These are phyloP conservation scores for Epistrophe grossulariae DNA, from an alignment of 2,888 invertebrate species.

Conservation along the genomic window DNA sequence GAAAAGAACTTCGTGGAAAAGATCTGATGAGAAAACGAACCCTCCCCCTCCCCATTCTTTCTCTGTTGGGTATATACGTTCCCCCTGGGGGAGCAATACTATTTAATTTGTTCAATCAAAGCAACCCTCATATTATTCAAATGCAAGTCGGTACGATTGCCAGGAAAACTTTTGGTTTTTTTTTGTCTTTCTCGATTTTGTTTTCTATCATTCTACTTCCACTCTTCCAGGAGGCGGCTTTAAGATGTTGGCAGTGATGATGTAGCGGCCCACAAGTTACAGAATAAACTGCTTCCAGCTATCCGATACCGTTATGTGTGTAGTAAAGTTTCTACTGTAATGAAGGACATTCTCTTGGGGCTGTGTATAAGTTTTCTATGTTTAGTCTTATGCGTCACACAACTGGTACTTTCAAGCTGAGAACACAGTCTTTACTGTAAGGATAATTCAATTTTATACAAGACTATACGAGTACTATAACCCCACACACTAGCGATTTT, in stretches of 20 bases:
- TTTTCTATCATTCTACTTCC: background rate
- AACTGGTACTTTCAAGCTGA: slow-evolving; percentile 11
- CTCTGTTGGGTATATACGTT: background rate
- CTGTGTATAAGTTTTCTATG: slow-evolving; percentile 38
- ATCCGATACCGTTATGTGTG: slow-evolving; percentile 11
- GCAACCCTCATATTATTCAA: slow-evolving; percentile 68
- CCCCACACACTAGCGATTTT: background rate
- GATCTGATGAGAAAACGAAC: slow-evolving; percentile 30
- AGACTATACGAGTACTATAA: slow-evolving; percentile 29
- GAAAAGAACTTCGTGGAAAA: slow-evolving; percentile 4
- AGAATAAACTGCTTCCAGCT: slow-evolving; percentile 28
- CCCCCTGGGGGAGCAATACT: slow-evolving; percentile 51
- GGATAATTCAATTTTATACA: slow-evolving; percentile 50
- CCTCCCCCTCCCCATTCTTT: background rate
- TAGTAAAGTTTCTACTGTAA: slow-evolving; percentile 18
- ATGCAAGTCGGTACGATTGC: slow-evolving; percentile 55
- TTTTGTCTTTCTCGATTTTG: background rate
- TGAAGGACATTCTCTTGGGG: slow-evolving; percentile 57
- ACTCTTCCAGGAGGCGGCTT: background rate
- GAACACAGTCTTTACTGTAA: slow-evolving; percentile 36
- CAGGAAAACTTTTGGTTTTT: slow-evolving; percentile 9
- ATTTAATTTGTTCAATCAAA: slow-evolving; percentile 72
- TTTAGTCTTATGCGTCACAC: slow-evolving; percentile 40
- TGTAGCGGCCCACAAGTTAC: background rate
- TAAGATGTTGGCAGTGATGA: background rate